Percentiles rank a stretch among this genome's conserved stretches.
These are phyloP conservation scores for Volucella bombylans DNA, from an alignment of 2,888 invertebrate species.

Conservation along the genomic window DNA sequence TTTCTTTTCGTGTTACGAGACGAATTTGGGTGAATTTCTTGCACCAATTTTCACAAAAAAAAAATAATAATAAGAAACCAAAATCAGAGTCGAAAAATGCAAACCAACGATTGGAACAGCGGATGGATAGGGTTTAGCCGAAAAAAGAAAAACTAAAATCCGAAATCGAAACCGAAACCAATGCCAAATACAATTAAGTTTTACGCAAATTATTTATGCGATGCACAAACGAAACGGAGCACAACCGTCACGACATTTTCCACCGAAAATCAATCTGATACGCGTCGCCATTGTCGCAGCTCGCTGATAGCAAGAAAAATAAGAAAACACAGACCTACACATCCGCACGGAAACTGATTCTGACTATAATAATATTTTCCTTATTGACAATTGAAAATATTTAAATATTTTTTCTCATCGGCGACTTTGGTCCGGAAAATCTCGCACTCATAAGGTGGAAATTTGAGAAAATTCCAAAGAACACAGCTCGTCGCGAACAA, in stretches of 20 bases:
- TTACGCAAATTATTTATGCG: conserved; percentile 36
- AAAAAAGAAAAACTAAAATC: background rate
- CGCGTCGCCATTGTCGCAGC: conserved; percentile 19
- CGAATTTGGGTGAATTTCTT: background rate
- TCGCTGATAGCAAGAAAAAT: background rate
- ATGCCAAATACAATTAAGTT: background rate
- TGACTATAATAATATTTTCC: background rate
- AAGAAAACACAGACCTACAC: background rate
- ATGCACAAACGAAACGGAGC: conserved; percentile 1
- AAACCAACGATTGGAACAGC: background rate
- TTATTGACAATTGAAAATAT: conserved; percentile 14
- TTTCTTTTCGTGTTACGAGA: background rate
- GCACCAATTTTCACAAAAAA: conserved; percentile 17
- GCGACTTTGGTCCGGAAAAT: background rate
- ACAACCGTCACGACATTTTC: conserved; percentile 22
- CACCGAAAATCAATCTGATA: conserved; percentile 41
- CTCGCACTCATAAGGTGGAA: background rate
- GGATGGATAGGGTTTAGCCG: too few species aligned
- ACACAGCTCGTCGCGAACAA: background rate
- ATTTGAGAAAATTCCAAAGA: background rate
- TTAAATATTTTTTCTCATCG: background rate
- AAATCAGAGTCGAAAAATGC: background rate
- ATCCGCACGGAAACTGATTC: background rate
- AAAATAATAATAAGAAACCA: background rate
- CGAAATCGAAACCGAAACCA: too few species aligned